Evolutionary conservation across 2,888 invertebrate genomes (phyloP).

Genomic region (Eudemis profundana): DNA sequence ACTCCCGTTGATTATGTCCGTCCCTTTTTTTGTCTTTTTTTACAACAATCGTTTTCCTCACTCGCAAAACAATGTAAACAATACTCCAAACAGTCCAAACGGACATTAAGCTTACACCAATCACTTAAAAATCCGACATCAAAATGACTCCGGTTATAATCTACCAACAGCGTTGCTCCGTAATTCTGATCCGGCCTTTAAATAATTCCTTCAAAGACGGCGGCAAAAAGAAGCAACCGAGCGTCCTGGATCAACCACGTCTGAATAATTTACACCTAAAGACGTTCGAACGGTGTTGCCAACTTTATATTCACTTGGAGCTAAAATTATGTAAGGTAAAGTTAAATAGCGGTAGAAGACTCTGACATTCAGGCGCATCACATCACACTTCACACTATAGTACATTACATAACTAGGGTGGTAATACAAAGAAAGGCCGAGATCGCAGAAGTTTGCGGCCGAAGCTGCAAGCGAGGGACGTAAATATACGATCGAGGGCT

Average conservation of each 20-base stretch:
- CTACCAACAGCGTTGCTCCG: constrained; percentile 63
- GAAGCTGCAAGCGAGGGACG: too few relatives aligned
- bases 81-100: constrained; percentile 1
- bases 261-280: constrained; percentile 83
- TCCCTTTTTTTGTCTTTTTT: too few relatives aligned
- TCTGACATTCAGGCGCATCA: too few relatives aligned
- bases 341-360: too few relatives aligned
- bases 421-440: too few relatives aligned
- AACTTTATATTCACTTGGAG: not conserved
- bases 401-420: too few relatives aligned
- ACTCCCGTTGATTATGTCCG: too few relatives aligned
- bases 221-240: constrained; percentile 69
- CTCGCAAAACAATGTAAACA: not conserved
- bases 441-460: too few relatives aligned
- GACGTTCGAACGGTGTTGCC: constrained; percentile 59
- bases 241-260: constrained; percentile 72
- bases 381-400: too few relatives aligned
- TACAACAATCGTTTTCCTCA: too few relatives aligned
- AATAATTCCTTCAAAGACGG: constrained; percentile 75
- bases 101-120: constrained; percentile 16
- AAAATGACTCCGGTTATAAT: constrained; percentile 36
- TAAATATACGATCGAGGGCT: too few relatives aligned
- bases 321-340: too few relatives aligned
- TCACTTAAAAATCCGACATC: constrained; percentile 15
- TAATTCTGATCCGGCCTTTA: constrained; percentile 68